Evolutionary conservation across 1,140 invertebrate genomes (phyloP).

Genomic region (Lysiphlebus fabarum): DNA sequence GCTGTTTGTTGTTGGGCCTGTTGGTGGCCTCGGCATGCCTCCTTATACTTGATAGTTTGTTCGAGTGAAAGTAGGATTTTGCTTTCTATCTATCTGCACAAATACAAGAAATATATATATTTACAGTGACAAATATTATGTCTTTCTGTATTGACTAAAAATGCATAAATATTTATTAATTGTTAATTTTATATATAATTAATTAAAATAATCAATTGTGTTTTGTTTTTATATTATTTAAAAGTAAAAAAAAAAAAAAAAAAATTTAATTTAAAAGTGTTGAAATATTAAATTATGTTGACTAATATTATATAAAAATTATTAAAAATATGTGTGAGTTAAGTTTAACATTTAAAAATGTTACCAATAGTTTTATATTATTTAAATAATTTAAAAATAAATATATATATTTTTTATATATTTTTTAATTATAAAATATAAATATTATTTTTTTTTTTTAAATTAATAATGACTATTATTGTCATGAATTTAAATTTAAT

Average conservation of each 20-base stretch:
- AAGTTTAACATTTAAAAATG: background rate
- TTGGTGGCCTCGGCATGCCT: constrained; percentile 49
- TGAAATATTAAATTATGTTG: too few relatives aligned
- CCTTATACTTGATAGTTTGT: background rate
- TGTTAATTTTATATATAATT: too few relatives aligned
- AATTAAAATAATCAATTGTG: too few relatives aligned
- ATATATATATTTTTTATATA: constrained; percentile 19
- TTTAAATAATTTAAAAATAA: constrained; percentile 19
- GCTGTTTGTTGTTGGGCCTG: constrained; percentile 17
- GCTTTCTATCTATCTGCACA: constrained; percentile 46
- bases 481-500: too few relatives aligned
- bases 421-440: constrained; percentile 24
- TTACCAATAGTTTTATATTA: background rate
- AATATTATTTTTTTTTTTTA: constrained; percentile 5
- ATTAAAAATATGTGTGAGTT: too few relatives aligned
- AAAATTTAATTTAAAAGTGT: too few relatives aligned
- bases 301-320: too few relatives aligned
- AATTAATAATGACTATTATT: too few relatives aligned
- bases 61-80: constrained; percentile 54
- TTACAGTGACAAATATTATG: constrained; percentile 45
- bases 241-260: too few relatives aligned
- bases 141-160: constrained; percentile 26
- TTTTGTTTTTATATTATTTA: too few relatives aligned
- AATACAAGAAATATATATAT: too few relatives aligned
- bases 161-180: constrained; percentile 15